Evolutionary conservation across 2,113 vertebrate genomes (phyloP).

Genomic region (Pipa parva): DNA sequence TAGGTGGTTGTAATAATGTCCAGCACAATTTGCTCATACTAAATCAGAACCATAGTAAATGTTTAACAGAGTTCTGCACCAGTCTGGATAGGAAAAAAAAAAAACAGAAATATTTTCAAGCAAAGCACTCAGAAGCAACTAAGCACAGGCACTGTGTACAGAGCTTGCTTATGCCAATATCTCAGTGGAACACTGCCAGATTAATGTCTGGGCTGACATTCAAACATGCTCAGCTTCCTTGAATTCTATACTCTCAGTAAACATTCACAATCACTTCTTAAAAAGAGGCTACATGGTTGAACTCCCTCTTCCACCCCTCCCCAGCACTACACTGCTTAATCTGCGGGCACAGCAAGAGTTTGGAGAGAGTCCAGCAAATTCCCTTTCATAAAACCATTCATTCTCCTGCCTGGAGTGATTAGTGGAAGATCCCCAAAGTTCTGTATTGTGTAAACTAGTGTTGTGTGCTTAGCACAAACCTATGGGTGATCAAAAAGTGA

Average conservation of each 20-base stretch:
- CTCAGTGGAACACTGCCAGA: slow-evolving; percentile 63
- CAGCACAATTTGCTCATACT: neutral
- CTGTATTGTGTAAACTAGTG: slow-evolving; percentile 7
- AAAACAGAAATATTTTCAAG: slow-evolving; percentile 62
- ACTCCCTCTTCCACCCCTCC: slow-evolving; percentile 27
- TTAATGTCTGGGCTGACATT: slow-evolving; percentile 60
- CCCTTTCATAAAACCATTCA: slow-evolving; percentile 6
- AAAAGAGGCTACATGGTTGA: slow-evolving; percentile 37
- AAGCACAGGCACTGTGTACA: slow-evolving; percentile 63
- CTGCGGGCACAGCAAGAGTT: slow-evolving; percentile 9
- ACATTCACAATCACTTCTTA: slow-evolving; percentile 51
- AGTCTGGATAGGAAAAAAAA: slow-evolving; percentile 51
- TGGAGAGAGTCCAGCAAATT: slow-evolving; percentile 17
- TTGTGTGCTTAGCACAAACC: slow-evolving; percentile 2
- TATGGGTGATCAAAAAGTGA: neutral
- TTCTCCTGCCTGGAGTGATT: slow-evolving; percentile 16
- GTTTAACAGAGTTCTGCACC: slow-evolving; percentile 50
- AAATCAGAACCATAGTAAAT: slow-evolving; percentile 16
- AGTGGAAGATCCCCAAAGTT: slow-evolving; percentile 19
- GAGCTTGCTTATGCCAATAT: slow-evolving; percentile 62
- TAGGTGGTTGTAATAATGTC: slow-evolving; percentile 1
- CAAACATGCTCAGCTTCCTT: slow-evolving; percentile 57
- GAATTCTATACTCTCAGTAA: slow-evolving; percentile 52
- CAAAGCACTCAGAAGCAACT: slow-evolving; percentile 55
- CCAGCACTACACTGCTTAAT: slow-evolving; percentile 15